A percentile compares a stretch with the other conserved stretches of the same genome.
Conservation (phyloP, 2,888 invertebrate genomes). For the Pyrocoelia pectoralis region DNA sequence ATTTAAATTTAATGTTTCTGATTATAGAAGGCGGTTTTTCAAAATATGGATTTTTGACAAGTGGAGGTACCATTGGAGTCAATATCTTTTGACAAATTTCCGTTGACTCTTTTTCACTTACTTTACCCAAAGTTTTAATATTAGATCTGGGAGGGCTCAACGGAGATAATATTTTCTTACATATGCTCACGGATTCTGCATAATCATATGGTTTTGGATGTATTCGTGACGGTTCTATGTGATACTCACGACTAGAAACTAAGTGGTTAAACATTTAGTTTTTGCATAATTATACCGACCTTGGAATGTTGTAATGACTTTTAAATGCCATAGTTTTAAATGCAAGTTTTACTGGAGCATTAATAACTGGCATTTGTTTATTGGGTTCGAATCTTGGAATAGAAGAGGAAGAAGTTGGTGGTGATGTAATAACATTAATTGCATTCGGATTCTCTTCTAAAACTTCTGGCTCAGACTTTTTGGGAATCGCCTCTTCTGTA, state of each 20-base stretch:
- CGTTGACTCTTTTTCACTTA: conserved; percentile 43
- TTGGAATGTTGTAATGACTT: conserved; percentile 58
- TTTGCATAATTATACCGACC: conserved; percentile 41
- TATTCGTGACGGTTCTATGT: conserved; percentile 46
- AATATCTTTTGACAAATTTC: conserved; percentile 50
- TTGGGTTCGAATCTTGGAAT: conserved; percentile 38
- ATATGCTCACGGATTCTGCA: conserved; percentile 55
- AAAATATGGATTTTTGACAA: conserved; percentile 51
- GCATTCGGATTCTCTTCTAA: conserved; percentile 58
- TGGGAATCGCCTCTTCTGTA: conserved; percentile 36
- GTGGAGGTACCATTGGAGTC: conserved; percentile 38
- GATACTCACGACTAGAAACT: conserved; percentile 50
- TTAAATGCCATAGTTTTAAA: conserved; percentile 60
- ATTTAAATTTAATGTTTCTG: conserved; percentile 60
- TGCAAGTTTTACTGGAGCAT: conserved; percentile 62
- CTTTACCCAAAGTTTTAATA: conserved; percentile 40
- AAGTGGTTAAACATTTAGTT: neutral
- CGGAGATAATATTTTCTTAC: conserved; percentile 54
- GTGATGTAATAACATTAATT: conserved; percentile 57
- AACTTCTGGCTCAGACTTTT: conserved; percentile 28
- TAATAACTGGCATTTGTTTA: conserved; percentile 56
- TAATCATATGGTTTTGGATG: conserved; percentile 49
- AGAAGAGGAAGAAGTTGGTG: conserved; percentile 43
- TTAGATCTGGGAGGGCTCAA: conserved; percentile 40
- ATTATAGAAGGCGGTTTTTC: conserved; percentile 54